Conservation (phyloP, 2,797 vertebrate genomes). For the Pitangus sulphuratus region DNA sequence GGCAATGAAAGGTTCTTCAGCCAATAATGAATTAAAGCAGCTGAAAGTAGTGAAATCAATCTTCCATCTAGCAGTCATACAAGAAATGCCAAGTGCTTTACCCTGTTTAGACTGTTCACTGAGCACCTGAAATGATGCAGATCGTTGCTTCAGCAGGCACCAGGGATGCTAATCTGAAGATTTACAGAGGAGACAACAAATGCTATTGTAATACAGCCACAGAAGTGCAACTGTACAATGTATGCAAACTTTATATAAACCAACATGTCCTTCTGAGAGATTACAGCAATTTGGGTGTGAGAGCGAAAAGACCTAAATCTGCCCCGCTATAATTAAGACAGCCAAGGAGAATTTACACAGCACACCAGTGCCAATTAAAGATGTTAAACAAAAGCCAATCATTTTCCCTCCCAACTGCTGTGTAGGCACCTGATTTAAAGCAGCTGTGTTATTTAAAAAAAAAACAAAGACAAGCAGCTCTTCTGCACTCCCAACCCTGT, state of each 20-base stretch:
- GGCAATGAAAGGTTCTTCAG: neutral
- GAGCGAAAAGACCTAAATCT: neutral
- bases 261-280: neutral
- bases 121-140: slow-evolving; percentile 13
- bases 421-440: neutral
- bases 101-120: neutral
- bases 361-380: neutral
- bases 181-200: neutral
- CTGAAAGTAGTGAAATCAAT: neutral
- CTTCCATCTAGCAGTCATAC: neutral
- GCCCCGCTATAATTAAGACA: neutral
- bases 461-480: neutral
- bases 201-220: neutral
- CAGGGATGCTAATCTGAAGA: neutral
- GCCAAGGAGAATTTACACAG: neutral
- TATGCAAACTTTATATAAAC: neutral
- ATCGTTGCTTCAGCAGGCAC: neutral
- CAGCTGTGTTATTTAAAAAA: neutral
- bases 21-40: neutral
- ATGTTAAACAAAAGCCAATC: neutral
- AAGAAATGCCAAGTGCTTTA: neutral
- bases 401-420: neutral
- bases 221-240: neutral
- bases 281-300: neutral
- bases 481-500: neutral